Conservation (phyloP, 2,113 vertebrate genomes). For the Varanus komodoensis region DNA sequence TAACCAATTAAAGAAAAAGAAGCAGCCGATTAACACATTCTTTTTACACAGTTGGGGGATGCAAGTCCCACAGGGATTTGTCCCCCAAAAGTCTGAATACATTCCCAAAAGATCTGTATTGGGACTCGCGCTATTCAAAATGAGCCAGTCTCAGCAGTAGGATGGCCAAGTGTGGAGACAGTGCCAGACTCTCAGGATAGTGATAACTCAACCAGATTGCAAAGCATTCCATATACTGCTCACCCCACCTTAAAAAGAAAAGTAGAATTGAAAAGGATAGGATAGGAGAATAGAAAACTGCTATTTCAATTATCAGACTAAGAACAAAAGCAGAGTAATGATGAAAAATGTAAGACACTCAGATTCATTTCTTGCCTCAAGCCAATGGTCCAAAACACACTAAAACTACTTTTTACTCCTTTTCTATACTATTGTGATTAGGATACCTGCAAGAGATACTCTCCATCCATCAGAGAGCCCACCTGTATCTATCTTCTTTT, state of each 20-base stretch:
- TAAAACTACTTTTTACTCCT: neutral
- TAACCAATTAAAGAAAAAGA: too few relatives aligned
- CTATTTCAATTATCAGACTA: conserved; percentile 44
- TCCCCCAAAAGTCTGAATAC: neutral
- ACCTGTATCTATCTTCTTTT: conserved; percentile 23
- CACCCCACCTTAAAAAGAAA: neutral
- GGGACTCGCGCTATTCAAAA: neutral
- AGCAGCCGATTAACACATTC: too few relatives aligned
- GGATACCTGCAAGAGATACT: conserved; percentile 26
- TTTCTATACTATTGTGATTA: neutral
- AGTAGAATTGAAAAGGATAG: neutral
- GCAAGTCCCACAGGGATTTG: too few relatives aligned
- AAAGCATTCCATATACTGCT: neutral
- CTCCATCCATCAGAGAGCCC: neutral
- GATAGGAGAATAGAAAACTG: neutral
- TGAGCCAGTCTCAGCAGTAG: neutral
- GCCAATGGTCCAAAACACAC: neutral
- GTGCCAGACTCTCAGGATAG: neutral
- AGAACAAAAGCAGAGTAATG: conserved; percentile 8
- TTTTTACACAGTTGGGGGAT: too few relatives aligned
- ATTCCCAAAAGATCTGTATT: neutral
- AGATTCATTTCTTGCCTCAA: conserved; percentile 13
- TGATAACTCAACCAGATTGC: neutral
- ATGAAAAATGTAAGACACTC: conserved; percentile 24
- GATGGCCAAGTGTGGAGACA: neutral